Conservation (phyloP, 2,888 invertebrate species). For the Cryptocephalus primarius region DNA sequence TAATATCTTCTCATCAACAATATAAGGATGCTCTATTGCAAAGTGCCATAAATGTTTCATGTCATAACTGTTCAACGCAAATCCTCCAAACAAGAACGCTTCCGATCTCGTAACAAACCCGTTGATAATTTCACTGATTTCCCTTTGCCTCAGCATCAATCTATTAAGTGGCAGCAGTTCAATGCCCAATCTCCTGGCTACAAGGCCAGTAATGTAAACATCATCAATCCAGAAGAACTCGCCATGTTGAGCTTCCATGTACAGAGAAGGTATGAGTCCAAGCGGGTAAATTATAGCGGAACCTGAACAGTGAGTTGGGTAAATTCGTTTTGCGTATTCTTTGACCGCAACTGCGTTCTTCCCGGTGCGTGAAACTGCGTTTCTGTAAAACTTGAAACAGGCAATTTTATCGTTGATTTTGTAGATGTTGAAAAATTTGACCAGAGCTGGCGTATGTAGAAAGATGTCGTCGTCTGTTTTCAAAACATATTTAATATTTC, state of each 20-base stretch:
- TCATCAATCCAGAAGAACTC: slow-evolving; percentile 65
- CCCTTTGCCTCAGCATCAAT: too few species aligned
- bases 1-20: too few species aligned
- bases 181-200: slow-evolving; percentile 31
- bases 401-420: slow-evolving; percentile 1
- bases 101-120: too few species aligned
- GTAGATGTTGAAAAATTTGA: slow-evolving; percentile 6
- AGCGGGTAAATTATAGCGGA: slow-evolving; percentile 25
- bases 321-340: slow-evolving; percentile 51
- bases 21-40: too few species aligned
- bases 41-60: too few species aligned
- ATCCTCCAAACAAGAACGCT: too few species aligned
- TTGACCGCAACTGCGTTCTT: slow-evolving; percentile 63
- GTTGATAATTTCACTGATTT: too few species aligned
- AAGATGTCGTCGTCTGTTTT: slow-evolving; percentile 70
- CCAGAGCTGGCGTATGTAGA: slow-evolving; percentile 53
- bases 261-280: slow-evolving; percentile 38
- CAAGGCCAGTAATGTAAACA: slow-evolving; percentile 52
- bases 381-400: slow-evolving; percentile 1
- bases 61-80: too few species aligned
- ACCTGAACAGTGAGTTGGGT: slow-evolving; percentile 67
- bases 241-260: slow-evolving; percentile 42
- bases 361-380: slow-evolving; percentile 1
- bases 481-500: slow-evolving; percentile 47
- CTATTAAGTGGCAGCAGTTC: not conserved